Conservation (phyloP, 2,888 invertebrate genomes). For the Eupeodes latifasciatus region DNA sequence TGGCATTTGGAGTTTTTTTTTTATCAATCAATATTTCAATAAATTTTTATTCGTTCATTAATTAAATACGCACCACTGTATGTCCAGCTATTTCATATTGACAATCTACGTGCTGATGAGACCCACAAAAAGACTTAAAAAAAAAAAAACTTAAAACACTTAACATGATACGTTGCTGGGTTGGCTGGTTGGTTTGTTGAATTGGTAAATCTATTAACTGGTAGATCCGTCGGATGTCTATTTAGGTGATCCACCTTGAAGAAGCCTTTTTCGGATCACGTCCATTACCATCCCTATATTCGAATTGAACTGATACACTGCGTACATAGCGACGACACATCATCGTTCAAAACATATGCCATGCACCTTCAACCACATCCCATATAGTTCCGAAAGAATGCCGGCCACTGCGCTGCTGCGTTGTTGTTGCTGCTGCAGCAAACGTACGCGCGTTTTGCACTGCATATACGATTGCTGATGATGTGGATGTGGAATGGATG, state of each 20-base stretch:
- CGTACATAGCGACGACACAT: conserved; percentile 23
- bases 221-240: conserved; percentile 75
- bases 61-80: neutral
- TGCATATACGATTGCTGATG: neutral
- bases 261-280: conserved; percentile 67
- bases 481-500: conserved; percentile 18
- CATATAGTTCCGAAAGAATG: conserved; percentile 74
- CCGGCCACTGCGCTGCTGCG: neutral
- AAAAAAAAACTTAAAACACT: conserved; percentile 24
- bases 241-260: conserved; percentile 76
- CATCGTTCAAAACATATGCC: conserved; percentile 14
- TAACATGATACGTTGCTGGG: conserved; percentile 65
- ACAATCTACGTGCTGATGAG: conserved; percentile 47
- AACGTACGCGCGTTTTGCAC: conserved; percentile 18
- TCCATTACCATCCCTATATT: conserved; percentile 66
- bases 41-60: neutral
- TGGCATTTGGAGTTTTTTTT: no score
- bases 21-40: neutral
- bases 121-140: conserved; percentile 7
- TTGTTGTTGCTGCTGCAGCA: conserved; percentile 11
- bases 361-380: conserved; percentile 71
- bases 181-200: conserved; percentile 3
- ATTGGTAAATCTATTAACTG: conserved; percentile 74
- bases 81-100: conserved; percentile 33
- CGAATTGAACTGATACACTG: conserved; percentile 19